Evolutionary conservation across 2,888 invertebrate species (phyloP), one percentile per base, ranked within the genome.

Genomic region (Sarcophaga variegata): DNA sequence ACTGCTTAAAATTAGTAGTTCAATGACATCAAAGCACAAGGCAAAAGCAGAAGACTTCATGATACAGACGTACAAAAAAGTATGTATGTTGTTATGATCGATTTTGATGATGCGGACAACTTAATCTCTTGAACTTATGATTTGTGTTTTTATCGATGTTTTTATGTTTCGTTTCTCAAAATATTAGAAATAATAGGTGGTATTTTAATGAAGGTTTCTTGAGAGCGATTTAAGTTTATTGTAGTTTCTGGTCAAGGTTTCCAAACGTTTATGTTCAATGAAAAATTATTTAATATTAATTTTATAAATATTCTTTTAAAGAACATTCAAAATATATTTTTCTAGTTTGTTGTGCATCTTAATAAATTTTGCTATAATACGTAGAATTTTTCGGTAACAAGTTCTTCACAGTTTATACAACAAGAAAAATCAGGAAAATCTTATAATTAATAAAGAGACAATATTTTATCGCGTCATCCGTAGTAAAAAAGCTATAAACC

Each of bases 221-320:
- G 11, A 67, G 67, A 67, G 45, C 37, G 67, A 45, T 10, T 67
- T 67, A 67, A 45, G 64, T 64, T 45, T 47, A 45, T 67, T 45
- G 45, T 67, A 67, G 67, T 67, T 67, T 45, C n/a, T 67, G 67
- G 67, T 67, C 67, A 67, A 67, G 67, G 67, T 45, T 67, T 67
- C 14, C 11, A 67, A 67, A 45, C 12, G 37, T 67, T 67, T 3
- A 6, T 45, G 37, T n/a, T 67, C 45, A 67, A 67, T 67, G 67
- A 67, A 67, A 67, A 45, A 45, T 67, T 54, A 54, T 54, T 54
- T 54, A 54, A 5, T 54, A 14, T 54, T 37, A 37, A 37, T 37
- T 37, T 37, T 37, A 37, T 37, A 37, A 37, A 37, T 37, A 2
- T 37, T 37, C 37, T 37, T 37, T 37, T 37, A 10, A 8, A 54